Evolutionary conservation across 2,888 invertebrate species (phyloP), one percentile per base, ranked within the genome.

Genomic region (Melikaiella ostensackeni): DNA sequence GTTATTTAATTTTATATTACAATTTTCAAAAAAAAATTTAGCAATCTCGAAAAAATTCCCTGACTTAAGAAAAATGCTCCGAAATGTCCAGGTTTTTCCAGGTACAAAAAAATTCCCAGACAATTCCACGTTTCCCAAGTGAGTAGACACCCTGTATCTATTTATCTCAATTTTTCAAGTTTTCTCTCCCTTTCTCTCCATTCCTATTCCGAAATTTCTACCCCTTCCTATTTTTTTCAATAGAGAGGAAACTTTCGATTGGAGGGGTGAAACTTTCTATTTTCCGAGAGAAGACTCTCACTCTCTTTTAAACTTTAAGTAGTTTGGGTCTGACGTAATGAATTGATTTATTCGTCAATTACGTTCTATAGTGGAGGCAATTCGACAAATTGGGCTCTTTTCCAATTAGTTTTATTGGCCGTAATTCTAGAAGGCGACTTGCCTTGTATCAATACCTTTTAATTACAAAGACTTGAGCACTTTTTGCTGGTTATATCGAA

Each of bases 321-420:
- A 77, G 78, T 73, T 75, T 77, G 77, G 76, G 59, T 75, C 77
- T 75, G 76, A 75, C 76, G 73, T 82, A 81, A 74, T 81, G 81
- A 82, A 85, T 86, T 85, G 83, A 84, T 86, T 84, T 84, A 86
- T 86, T 83, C 83, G 83, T 83, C 83, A 84, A 86, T 85, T 84
- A 82, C 80, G 79, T 78, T 78, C 75, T 80, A 82, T 77, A 75
- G 81, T 83, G 79, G 81, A 78, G 80, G 84, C 85, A 88, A 87
- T 88, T 87, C 85, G 82, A 80, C 85, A 85, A 86, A 85, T 85
- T 85, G 87, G 84, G 82, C 87, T 79, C 92, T 86, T 84, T 90
- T 88, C 92, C 92, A 83, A 92, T 91, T 84, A 92, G 88, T 87
- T 92, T 92, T 83, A 82, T 84, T 85, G 84, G 83, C 81, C 82